These are phyloP conservation scores for Pseudopipra pipra DNA, from an alignment of 2,113 vertebrate species.

Conservation along the genomic window DNA sequence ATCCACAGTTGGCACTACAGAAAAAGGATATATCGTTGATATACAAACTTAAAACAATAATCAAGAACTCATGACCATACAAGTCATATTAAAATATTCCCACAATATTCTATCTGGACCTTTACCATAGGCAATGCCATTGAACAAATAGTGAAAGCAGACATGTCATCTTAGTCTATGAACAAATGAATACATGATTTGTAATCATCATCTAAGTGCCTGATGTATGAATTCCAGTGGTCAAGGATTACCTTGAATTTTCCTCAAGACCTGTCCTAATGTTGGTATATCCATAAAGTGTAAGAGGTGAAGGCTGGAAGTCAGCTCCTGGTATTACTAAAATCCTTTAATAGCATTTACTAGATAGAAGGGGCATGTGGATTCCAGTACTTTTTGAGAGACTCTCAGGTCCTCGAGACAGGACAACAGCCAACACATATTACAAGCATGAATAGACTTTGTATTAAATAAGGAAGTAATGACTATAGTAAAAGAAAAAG, in stretches of 20 bases:
- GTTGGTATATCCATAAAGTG: background rate
- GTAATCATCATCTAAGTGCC: background rate
- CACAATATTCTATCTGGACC: background rate
- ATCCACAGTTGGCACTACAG: constrained; percentile 82
- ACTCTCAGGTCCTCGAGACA: background rate
- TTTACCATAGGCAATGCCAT: background rate
- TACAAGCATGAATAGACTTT: background rate
- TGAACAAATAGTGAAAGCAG: background rate
- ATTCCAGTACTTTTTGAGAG: background rate
- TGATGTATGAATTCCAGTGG: background rate
- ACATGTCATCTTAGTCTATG: background rate
- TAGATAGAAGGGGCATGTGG: background rate
- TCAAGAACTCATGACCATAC: background rate
- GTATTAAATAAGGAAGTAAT: background rate
- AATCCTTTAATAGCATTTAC: background rate
- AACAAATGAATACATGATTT: background rate
- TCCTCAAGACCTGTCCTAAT: background rate
- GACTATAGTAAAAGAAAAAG: background rate
- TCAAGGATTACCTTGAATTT: background rate
- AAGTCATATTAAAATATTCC: background rate
- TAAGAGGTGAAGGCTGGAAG: background rate
- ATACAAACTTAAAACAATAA: background rate
- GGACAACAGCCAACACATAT: background rate
- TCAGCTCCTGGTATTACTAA: background rate
- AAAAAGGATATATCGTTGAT: background rate